These are phyloP conservation scores for Leptogaster cylindrica DNA, from an alignment of 2,888 invertebrate species.

Conservation along the genomic window DNA sequence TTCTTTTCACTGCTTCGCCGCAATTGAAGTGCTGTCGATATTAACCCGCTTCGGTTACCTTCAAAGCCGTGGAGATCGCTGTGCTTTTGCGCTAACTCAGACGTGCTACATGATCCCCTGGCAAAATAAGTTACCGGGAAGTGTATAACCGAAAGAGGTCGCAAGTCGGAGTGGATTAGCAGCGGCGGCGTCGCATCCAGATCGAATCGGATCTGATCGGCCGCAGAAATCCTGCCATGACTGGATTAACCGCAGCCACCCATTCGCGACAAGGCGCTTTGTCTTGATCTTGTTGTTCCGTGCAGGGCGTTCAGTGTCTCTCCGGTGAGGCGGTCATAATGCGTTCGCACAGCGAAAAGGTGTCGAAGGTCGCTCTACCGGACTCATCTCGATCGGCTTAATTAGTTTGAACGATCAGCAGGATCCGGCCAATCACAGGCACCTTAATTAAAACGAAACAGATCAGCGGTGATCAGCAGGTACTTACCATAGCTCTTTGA, in stretches of 20 bases:
- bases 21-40: no score
- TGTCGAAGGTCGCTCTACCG: conserved; percentile 25
- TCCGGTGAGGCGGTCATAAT: conserved; percentile 12
- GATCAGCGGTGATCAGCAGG: conserved; percentile 20
- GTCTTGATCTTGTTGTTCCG: neutral
- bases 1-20: no score
- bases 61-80: no score
- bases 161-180: no score
- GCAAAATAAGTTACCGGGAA: no score
- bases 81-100: no score
- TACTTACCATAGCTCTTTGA: conserved; percentile 22
- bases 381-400: conserved; percentile 13
- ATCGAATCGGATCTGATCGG: conserved; percentile 32
- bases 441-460: conserved; percentile 29
- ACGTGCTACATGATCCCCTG: no score
- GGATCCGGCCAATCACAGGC: conserved; percentile 18
- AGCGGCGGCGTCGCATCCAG: no score
- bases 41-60: no score
- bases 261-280: conserved; percentile 12
- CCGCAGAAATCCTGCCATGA: conserved; percentile 27
- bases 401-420: conserved; percentile 26
- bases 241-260: conserved; percentile 22
- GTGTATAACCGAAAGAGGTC: no score
- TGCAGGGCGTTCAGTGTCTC: neutral
- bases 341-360: neutral